Conservation (phyloP, 1,140 invertebrate genomes). For the Drosophila leontia region DNA sequence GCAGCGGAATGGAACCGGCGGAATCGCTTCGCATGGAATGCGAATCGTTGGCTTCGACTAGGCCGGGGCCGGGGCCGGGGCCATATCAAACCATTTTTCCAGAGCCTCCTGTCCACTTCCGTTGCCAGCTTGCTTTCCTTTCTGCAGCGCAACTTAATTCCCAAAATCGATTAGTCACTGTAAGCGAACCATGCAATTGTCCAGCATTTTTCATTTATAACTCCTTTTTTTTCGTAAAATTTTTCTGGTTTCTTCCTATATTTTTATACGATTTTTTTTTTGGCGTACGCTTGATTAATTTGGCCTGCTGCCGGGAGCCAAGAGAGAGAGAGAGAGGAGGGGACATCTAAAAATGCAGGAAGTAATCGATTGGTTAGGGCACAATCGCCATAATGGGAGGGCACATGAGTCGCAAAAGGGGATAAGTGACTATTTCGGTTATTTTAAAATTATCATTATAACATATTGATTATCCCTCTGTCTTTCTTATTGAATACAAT, state of each 20-base stretch:
- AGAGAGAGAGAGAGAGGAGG: neutral
- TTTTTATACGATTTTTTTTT: constrained; percentile 20
- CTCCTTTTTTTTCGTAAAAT: constrained; percentile 36
- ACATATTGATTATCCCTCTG: too few species aligned
- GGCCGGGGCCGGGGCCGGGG: constrained; percentile 19
- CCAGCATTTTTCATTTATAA: constrained; percentile 65
- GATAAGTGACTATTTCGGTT: neutral
- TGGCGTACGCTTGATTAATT: constrained; percentile 63
- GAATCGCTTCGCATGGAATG: constrained; percentile 26
- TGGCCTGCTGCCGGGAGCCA: constrained; percentile 28
- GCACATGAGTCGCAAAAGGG: constrained; percentile 1
- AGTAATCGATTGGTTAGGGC: constrained; percentile 50
- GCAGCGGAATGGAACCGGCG: constrained; percentile 43
- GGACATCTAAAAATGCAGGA: constrained; percentile 50
- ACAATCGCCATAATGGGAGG: constrained; percentile 29
- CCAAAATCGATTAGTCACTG: constrained; percentile 81
- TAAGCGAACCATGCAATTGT: constrained; percentile 75
- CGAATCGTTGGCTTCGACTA: constrained; percentile 7
- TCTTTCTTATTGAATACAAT: neutral
- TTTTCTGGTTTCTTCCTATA: constrained; percentile 43
- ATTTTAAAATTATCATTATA: neutral
- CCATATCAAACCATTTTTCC: constrained; percentile 57
- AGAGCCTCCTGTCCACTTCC: constrained; percentile 4
- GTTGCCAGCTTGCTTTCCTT: constrained; percentile 58
- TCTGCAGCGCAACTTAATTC: constrained; percentile 60